Evolutionary conservation across 2,113 vertebrate species (phyloP).

Genomic region (Embiotoca jacksoni): DNA sequence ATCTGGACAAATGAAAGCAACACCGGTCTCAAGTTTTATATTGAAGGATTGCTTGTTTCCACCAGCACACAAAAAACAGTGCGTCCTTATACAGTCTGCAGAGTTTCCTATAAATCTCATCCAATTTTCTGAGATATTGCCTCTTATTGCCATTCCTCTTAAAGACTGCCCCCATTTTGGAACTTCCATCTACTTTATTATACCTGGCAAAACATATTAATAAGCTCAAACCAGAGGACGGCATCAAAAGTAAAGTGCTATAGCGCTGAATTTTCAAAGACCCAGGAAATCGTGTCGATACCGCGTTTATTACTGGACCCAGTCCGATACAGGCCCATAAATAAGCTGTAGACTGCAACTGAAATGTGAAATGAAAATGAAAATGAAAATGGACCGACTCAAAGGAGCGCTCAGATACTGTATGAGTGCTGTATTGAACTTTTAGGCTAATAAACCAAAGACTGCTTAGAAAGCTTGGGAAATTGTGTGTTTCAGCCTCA

Average conservation of each 20-base stretch:
- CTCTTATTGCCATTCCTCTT: conserved; percentile 41
- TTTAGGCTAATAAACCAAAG: neutral
- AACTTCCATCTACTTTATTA: conserved; percentile 53
- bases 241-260: conserved; percentile 22
- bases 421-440: neutral
- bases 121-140: conserved; percentile 17
- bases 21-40: conserved; percentile 21
- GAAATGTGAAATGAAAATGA: conserved; percentile 39
- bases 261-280: conserved; percentile 37
- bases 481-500: too few species aligned
- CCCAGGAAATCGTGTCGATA: conserved; percentile 10
- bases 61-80: neutral
- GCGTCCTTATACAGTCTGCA: conserved; percentile 10
- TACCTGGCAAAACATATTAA: conserved; percentile 61
- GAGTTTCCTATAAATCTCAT: conserved; percentile 28
- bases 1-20: conserved; percentile 50
- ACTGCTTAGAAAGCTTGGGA: neutral
- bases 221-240: conserved; percentile 49
- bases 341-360: conserved; percentile 41
- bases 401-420: neutral
- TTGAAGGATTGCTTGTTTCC: conserved; percentile 15
- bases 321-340: conserved; percentile 36
- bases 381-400: conserved; percentile 10
- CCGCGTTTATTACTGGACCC: conserved; percentile 43
- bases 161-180: conserved; percentile 44